Conservation (phyloP, 1,140 invertebrate species). For the Habropoda laboriosa region DNA sequence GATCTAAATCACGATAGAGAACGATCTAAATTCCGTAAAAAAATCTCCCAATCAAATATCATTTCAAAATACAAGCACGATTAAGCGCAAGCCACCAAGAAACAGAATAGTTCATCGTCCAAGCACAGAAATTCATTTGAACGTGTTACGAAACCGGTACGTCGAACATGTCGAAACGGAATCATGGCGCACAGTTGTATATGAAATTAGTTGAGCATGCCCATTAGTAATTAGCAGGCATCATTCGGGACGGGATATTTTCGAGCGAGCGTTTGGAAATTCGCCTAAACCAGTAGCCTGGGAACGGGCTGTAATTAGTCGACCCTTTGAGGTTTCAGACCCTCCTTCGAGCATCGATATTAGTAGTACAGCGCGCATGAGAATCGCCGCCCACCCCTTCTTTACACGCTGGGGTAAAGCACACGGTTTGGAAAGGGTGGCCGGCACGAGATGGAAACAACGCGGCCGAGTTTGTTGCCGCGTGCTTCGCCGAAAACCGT, state of each 20-base stretch:
- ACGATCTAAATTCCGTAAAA: too few relatives aligned
- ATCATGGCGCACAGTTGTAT: not conserved
- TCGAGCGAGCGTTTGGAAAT: constrained; percentile 29
- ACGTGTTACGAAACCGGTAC: not conserved
- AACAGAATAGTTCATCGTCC: too few relatives aligned
- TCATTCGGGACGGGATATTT: constrained; percentile 20
- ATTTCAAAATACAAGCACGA: too few relatives aligned
- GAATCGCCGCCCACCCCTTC: constrained; percentile 1
- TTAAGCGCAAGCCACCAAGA: too few relatives aligned
- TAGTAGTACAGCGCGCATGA: constrained; percentile 31
- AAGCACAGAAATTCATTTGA: not conserved
- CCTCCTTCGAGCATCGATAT: constrained; percentile 51
- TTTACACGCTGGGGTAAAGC: constrained; percentile 12
- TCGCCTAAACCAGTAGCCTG: not conserved
- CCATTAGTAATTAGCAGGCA: constrained; percentile 12
- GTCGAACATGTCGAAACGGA: not conserved
- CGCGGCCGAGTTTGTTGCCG: constrained; percentile 21
- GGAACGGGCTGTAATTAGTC: constrained; percentile 41
- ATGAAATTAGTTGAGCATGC: constrained; percentile 2
- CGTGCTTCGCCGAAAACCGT: constrained; percentile 29
- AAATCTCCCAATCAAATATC: too few relatives aligned
- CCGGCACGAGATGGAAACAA: constrained; percentile 28
- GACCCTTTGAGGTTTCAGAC: constrained; percentile 53
- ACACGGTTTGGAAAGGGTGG: not conserved
- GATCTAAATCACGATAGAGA: too few relatives aligned